Percentiles rank a stretch among this genome's conserved stretches.
phyloP scores from a whole-genome alignment of 2,797 vertebrate species.

The Diglossa cyanea region DNA sequence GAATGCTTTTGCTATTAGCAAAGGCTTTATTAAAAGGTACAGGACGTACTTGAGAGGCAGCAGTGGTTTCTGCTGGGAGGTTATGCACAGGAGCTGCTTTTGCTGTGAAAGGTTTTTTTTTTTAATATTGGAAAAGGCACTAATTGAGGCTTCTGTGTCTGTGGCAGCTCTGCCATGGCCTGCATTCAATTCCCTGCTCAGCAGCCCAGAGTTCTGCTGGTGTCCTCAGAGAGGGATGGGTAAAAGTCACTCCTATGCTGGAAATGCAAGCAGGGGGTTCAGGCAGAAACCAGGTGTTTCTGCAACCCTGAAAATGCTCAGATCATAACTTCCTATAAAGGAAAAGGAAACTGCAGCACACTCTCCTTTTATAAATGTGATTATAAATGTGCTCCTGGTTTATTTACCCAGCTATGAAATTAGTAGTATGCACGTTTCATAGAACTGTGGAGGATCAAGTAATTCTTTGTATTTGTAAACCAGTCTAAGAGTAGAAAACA shows the following conservation, averaged over 20 bases:
- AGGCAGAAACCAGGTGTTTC: background rate
- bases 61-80: background rate
- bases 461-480: slow-evolving; percentile 11
- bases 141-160: background rate
- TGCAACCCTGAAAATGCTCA: background rate
- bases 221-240: background rate
- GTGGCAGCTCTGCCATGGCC: background rate
- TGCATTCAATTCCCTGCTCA: background rate
- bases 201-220: background rate
- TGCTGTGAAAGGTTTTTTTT: background rate
- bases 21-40: slow-evolving; percentile 45
- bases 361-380: background rate
- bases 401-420: background rate
- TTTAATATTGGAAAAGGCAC: background rate
- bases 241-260: background rate
- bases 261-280: background rate
- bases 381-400: background rate
- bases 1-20: slow-evolving; percentile 60
- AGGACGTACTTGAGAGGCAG: background rate
- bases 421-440: background rate
- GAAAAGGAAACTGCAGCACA: background rate
- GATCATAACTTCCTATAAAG: background rate
- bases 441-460: background rate
- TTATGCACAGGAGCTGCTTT: background rate
- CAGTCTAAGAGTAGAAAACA: background rate